Percentiles rank a stretch among this genome's conserved stretches.
Evolutionary conservation across 2,888 invertebrate genomes (phyloP).

Genomic region (Andrena fulva): DNA sequence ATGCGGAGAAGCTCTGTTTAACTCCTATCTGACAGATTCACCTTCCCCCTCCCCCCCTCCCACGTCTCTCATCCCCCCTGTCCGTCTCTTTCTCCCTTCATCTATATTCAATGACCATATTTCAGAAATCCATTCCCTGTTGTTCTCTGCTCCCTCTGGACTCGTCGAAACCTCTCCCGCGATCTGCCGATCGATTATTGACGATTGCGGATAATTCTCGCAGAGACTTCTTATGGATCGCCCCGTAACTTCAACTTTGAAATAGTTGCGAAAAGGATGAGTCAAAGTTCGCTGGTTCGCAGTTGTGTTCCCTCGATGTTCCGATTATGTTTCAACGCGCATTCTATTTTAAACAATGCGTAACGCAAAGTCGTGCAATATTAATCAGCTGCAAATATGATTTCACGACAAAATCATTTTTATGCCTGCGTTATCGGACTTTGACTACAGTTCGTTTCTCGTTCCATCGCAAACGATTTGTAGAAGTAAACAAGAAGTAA

Average conservation of each 20-base stretch:
- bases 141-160: conserved; percentile 19
- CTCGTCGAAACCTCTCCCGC: background rate
- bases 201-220: background rate
- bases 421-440: background rate
- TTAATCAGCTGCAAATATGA: background rate
- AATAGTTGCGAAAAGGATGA: conserved; percentile 2
- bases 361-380: background rate
- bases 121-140: conserved; percentile 55
- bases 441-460: background rate
- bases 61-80: background rate
- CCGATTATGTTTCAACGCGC: background rate
- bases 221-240: background rate
- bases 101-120: conserved; percentile 48
- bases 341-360: background rate
- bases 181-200: background rate
- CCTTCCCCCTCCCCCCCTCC: conserved; percentile 17
- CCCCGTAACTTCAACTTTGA: background rate
- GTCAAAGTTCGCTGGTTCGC: conserved; percentile 35
- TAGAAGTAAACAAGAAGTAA: too few species aligned
- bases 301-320: background rate
- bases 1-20: conserved; percentile 25
- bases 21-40: conserved; percentile 67
- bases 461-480: too few species aligned
- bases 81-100: background rate
- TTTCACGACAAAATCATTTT: background rate